Evolutionary conservation across 2,888 invertebrate species (phyloP).

Genomic region (Phengaris arion): DNA sequence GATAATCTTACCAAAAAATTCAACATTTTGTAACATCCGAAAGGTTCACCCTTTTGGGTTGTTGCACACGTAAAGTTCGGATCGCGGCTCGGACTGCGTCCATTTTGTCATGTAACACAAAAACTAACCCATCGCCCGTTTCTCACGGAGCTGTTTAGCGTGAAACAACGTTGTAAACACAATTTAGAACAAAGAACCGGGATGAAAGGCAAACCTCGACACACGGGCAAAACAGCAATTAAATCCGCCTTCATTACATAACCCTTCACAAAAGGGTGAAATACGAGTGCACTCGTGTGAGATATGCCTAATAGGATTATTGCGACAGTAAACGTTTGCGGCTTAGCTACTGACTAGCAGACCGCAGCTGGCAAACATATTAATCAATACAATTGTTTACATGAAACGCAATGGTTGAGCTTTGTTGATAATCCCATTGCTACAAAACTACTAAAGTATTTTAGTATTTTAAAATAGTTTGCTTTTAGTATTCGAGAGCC

Average conservation of each 20-base stretch:
- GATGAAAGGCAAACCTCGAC: conserved; percentile 42
- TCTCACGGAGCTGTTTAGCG: conserved; percentile 13
- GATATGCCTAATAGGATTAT: conserved; percentile 31
- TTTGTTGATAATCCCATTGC: not conserved
- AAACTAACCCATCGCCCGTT: not conserved
- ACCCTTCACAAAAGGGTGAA: conserved; percentile 49
- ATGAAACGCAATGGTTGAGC: not conserved
- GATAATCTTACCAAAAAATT: no score
- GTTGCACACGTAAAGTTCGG: no score
- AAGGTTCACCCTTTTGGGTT: not conserved
- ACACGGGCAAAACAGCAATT: conserved; percentile 69
- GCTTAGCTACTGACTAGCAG: conserved; percentile 26
- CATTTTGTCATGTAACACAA: not conserved
- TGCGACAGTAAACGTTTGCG: conserved; percentile 28
- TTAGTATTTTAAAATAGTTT: no score
- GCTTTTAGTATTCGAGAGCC: no score
- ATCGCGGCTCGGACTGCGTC: no score
- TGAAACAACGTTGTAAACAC: conserved; percentile 22
- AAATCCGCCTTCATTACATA: conserved; percentile 67
- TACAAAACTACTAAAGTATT: no score
- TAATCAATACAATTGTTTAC: conserved; percentile 16
- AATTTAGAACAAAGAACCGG: conserved; percentile 17
- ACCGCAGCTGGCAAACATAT: conserved; percentile 26
- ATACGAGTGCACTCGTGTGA: conserved; percentile 30
- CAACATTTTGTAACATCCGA: no score